Evolutionary conservation across 2,888 invertebrate species (phyloP), one percentile per base, ranked within the genome.

Genomic region (Desoria tigrina): DNA sequence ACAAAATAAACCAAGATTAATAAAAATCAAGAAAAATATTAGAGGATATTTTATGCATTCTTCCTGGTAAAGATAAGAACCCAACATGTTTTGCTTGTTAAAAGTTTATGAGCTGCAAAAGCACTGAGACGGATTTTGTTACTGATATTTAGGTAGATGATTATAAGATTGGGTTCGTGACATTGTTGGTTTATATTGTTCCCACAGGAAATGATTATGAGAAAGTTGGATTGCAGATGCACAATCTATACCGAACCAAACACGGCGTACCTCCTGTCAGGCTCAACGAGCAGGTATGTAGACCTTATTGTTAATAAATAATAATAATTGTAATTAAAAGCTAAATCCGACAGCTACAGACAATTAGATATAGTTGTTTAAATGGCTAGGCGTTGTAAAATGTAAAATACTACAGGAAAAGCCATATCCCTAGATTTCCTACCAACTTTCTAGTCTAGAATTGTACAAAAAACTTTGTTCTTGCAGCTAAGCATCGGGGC

Each of bases 201-300:
- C 49, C 21, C 53, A 65, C 67, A 65, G 69, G 55, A 45, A 60
- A 63, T 28, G 70, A 66, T 21, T 69, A 69, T 61, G 66, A 71
- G 65, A 67, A 61, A 45, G 63, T 63, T 28, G 73, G 70, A 18
- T 56, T 70, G 26, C 54, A 61, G 42, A 59, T 59, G 56, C 70
- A 70, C 61, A 73, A 73, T 51, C 24, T 56, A 27, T 71, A 67
- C 57, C n/a, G 73, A 42, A 57, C 54, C 21, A 71, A 61, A 32
- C 73, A 73, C 42, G 68, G 69, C 11, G 69, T 65, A 16, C 67
- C 69, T 39, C 68, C 63, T 14, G 39, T 73, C 16, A 63, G 37
- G 42, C 62, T 71, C 23, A 73, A 65, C 63, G 73, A 68, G 64
- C 63, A 45, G 18, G 67, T 72, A 62, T 61, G n/a, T n/a, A n/a